phyloP scores from a whole-genome alignment of 2,888 invertebrate species.

The Eurois occulta region DNA sequence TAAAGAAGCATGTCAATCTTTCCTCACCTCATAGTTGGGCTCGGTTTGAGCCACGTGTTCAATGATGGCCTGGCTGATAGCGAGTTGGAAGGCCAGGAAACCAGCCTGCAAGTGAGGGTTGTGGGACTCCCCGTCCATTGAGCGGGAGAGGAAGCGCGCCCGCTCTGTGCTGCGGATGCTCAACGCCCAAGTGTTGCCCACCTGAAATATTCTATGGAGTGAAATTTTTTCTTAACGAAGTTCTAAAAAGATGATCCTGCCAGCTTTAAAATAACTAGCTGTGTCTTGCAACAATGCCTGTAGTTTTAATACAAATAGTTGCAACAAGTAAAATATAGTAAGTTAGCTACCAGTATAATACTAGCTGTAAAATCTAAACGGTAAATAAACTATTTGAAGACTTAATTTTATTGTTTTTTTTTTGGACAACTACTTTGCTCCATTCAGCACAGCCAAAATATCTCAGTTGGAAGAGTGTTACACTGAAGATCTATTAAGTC shows the following conservation, averaged over 20 bases:
- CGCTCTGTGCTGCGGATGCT: conserved; percentile 83
- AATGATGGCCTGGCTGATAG: conserved; percentile 80
- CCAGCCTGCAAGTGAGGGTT: conserved; percentile 80
- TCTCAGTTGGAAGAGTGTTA: conserved; percentile 77
- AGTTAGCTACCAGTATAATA: too few species aligned
- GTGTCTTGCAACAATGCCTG: neutral
- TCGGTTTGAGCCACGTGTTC: conserved; percentile 62
- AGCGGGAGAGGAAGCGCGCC: conserved; percentile 69
- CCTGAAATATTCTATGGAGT: conserved; percentile 57
- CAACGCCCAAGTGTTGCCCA: conserved; percentile 74
- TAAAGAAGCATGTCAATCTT: neutral
- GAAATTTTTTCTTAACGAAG: neutral
- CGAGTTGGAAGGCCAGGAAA: conserved; percentile 82
- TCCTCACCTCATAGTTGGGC: conserved; percentile 73
- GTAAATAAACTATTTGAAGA: neutral
- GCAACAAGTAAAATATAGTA: too few species aligned
- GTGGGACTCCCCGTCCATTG: conserved; percentile 36
- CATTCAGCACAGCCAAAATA: conserved; percentile 67
- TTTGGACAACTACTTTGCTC: neutral
- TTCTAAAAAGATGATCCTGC: neutral
- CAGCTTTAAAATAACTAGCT: neutral
- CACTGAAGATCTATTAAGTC: conserved; percentile 77
- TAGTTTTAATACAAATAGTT: neutral
- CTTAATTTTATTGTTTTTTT: too few species aligned
- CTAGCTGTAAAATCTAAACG: neutral